phyloP scores from a whole-genome alignment of 2,113 vertebrate species.

The Erythrocercus mccallii region DNA sequence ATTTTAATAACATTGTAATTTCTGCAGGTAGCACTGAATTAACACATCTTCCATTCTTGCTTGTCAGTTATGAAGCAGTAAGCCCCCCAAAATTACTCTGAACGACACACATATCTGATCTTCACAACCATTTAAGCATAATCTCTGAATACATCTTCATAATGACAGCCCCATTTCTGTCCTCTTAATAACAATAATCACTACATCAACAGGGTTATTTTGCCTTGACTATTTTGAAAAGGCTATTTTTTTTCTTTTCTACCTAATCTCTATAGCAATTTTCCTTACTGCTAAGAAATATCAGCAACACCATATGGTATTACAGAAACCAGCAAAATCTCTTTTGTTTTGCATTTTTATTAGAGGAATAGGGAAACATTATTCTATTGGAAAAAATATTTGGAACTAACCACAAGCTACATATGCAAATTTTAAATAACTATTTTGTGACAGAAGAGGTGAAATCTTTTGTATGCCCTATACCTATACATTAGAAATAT shows the following conservation, averaged over 20 bases:
- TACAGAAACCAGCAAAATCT: neutral
- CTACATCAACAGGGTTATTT: slow-evolving; percentile 52
- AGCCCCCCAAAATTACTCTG: slow-evolving; percentile 37
- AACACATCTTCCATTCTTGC: neutral
- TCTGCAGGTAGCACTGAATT: slow-evolving; percentile 34
- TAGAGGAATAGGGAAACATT: neutral
- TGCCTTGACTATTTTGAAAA: slow-evolving; percentile 50
- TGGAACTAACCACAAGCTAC: neutral
- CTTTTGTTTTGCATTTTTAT: neutral
- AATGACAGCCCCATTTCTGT: slow-evolving; percentile 58
- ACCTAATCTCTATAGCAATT: slow-evolving; percentile 1
- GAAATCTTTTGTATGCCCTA: neutral
- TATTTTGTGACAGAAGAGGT: neutral
- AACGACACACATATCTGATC: slow-evolving; percentile 7
- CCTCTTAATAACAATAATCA: slow-evolving; percentile 62
- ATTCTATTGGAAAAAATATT: neutral
- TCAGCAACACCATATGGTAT: neutral
- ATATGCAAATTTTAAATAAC: neutral
- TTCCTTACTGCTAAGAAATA: slow-evolving; percentile 13
- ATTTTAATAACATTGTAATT: slow-evolving; percentile 12
- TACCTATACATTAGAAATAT: neutral
- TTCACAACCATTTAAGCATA: slow-evolving; percentile 48
- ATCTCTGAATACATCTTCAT: slow-evolving; percentile 46
- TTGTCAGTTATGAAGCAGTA: slow-evolving; percentile 36
- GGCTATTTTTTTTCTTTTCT: neutral